Evolutionary conservation across 2,888 invertebrate genomes (phyloP).

Genomic region (Euclidia mi): DNA sequence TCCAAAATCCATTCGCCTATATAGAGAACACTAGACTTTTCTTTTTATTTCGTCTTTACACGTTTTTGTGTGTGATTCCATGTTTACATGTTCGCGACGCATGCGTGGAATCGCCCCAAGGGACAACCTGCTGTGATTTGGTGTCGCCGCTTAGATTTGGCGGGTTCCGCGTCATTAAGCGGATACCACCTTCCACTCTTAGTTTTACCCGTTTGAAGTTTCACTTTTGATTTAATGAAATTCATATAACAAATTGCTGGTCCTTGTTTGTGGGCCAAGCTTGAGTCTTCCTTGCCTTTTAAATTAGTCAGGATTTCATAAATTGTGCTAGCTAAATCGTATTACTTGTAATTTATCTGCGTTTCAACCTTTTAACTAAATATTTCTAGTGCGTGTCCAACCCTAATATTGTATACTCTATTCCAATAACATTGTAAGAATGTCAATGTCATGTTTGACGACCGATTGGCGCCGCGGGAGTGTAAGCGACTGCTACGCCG

Average conservation of each 20-base stretch:
- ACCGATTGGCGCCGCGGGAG: too few relatives aligned
- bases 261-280: constrained; percentile 16
- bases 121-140: constrained; percentile 54
- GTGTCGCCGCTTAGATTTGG: constrained; percentile 52
- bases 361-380: neutral
- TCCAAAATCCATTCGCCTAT: too few relatives aligned
- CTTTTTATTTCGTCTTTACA: constrained; percentile 23
- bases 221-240: constrained; percentile 37
- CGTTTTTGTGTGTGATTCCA: constrained; percentile 10
- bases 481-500: too few relatives aligned
- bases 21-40: neutral
- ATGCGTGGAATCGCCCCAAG: constrained; percentile 43
- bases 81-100: constrained; percentile 14
- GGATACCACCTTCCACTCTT: constrained; percentile 15
- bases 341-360: constrained; percentile 7
- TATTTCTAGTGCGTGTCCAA: neutral
- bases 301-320: constrained; percentile 22
- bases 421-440: too few relatives aligned
- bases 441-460: too few relatives aligned
- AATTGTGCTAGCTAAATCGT: constrained; percentile 11
- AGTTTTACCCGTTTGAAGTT: constrained; percentile 29
- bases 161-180: constrained; percentile 56
- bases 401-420: too few relatives aligned
- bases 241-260: constrained; percentile 32
- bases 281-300: constrained; percentile 23